phyloP scores from a whole-genome alignment of 2,888 invertebrate genomes.

The Epiblema foenella region DNA sequence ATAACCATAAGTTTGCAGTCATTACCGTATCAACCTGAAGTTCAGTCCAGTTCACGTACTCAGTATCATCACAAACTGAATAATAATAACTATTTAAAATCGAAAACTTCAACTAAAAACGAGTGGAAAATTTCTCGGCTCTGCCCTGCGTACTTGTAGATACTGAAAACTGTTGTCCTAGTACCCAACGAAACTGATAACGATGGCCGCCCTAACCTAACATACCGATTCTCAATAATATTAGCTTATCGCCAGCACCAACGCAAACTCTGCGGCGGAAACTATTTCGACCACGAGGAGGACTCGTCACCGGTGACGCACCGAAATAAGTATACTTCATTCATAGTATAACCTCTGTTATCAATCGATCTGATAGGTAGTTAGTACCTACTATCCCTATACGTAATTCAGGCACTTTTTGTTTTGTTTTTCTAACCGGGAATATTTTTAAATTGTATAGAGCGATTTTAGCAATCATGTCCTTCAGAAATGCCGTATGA shows the following conservation, averaged over 20 bases:
- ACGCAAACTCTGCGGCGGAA: constrained; percentile 37
- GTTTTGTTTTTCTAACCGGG: background rate
- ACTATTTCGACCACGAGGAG: constrained; percentile 44
- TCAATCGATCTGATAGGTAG: background rate
- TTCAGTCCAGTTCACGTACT: background rate
- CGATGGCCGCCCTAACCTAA: background rate
- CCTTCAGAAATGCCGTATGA: background rate
- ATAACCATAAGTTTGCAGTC: background rate
- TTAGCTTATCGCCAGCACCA: constrained; percentile 43
- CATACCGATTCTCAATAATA: constrained; percentile 32
- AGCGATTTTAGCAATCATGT: background rate
- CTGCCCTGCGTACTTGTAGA: background rate
- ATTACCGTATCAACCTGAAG: background rate
- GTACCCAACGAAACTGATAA: background rate
- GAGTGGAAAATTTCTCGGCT: background rate
- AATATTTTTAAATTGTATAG: background rate
- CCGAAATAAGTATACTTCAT: constrained; percentile 44
- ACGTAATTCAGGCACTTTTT: too few relatives aligned
- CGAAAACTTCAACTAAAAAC: too few relatives aligned
- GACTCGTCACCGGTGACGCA: constrained; percentile 45
- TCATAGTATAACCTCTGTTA: constrained; percentile 22
- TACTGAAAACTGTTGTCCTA: background rate
- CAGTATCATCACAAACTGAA: too few relatives aligned
- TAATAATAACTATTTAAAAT: background rate
- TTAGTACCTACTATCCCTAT: too few relatives aligned